phyloP scores from a whole-genome alignment of 1,140 invertebrate species.

The Drosophila asahinai region DNA sequence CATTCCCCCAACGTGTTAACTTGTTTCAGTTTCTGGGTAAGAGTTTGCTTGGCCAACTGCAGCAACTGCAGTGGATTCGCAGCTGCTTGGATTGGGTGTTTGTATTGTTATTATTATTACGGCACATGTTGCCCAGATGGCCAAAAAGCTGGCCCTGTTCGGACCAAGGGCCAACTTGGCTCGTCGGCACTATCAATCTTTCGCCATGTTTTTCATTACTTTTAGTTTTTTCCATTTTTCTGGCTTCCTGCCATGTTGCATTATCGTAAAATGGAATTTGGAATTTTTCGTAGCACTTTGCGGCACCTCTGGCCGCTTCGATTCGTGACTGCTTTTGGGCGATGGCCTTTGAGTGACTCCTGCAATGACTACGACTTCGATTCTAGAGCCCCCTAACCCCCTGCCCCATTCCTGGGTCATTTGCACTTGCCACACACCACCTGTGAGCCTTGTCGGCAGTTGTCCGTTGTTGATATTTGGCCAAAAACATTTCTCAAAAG shows the following conservation, averaged over 20 bases:
- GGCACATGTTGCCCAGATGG: slow-evolving; percentile 51
- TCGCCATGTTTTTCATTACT: slow-evolving; percentile 30
- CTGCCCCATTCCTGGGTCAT: slow-evolving; percentile 16
- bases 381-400: slow-evolving; percentile 20
- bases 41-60: slow-evolving; percentile 28
- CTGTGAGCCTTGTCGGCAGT: slow-evolving; percentile 52
- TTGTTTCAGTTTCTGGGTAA: neutral
- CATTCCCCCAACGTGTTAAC: slow-evolving; percentile 2
- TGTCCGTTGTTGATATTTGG: slow-evolving; percentile 63
- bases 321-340: slow-evolving; percentile 31
- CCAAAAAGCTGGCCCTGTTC: slow-evolving; percentile 18
- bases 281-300: slow-evolving; percentile 54
- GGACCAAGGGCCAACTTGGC: slow-evolving; percentile 39
- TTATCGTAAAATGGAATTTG: slow-evolving; percentile 69
- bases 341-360: slow-evolving; percentile 59
- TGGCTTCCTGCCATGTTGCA: slow-evolving; percentile 58
- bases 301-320: slow-evolving; percentile 43
- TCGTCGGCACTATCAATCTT: slow-evolving; percentile 52
- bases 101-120: slow-evolving; percentile 53
- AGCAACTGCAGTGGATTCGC: slow-evolving; percentile 37
- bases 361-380: slow-evolving; percentile 53
- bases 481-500: slow-evolving; percentile 67
- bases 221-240: slow-evolving; percentile 7
- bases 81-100: slow-evolving; percentile 41
- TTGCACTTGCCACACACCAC: slow-evolving; percentile 32